These are phyloP conservation scores for Hirudinaria manillensis DNA, from an alignment of 2,888 invertebrate species.

Conservation along the genomic window DNA sequence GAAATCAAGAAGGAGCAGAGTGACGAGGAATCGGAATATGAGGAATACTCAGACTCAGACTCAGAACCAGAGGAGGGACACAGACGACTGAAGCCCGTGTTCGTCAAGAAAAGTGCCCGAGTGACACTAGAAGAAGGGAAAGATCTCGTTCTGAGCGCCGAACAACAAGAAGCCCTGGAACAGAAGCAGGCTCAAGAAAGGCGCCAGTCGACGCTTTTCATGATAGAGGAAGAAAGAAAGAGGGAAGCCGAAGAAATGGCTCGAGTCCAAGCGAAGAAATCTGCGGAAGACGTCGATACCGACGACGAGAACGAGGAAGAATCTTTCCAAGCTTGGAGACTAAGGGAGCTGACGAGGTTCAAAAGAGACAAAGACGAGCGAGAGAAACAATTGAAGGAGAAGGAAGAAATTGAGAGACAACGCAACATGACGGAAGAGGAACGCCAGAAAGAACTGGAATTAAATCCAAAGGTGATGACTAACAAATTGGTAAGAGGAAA, in stretches of 20 bases:
- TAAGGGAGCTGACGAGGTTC: background rate
- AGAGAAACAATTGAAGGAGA: background rate
- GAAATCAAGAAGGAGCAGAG: background rate
- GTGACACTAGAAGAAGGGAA: background rate
- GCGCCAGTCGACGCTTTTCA: constrained; percentile 19
- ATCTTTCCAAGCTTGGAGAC: constrained; percentile 85
- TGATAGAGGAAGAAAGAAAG: constrained; percentile 80
- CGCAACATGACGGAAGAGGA: constrained; percentile 3
- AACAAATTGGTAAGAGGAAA: background rate
- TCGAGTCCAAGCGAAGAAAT: constrained; percentile 56
- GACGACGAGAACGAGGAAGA: constrained; percentile 81
- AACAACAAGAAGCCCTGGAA: background rate
- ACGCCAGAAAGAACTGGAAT: background rate
- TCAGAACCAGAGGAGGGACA: background rate
- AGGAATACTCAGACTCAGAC: background rate
- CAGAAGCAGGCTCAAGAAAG: background rate
- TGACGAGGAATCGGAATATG: background rate
- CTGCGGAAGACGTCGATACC: constrained; percentile 48
- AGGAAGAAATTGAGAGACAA: background rate
- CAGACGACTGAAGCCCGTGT: background rate
- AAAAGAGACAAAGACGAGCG: background rate
- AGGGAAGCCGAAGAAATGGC: constrained; percentile 72
- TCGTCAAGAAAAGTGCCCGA: background rate
- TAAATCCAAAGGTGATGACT: background rate
- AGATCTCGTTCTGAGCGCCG: background rate